Evolutionary conservation across 2,797 vertebrate genomes (phyloP).

Genomic region (Enteromius trimaculatus): DNA sequence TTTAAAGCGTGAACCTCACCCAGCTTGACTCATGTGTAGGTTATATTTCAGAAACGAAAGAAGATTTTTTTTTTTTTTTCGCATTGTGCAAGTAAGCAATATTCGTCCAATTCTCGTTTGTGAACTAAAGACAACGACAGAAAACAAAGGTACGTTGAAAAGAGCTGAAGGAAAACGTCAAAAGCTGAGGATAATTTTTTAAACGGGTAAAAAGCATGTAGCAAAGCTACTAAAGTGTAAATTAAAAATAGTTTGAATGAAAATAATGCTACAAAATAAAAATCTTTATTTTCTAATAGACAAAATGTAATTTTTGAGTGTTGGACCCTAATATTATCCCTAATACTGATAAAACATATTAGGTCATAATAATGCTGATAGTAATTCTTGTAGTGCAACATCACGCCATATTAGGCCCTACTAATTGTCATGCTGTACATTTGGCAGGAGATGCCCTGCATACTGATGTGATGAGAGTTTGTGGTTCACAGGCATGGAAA

Average conservation of each 20-base stretch:
- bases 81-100: background rate
- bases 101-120: background rate
- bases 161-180: no score
- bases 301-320: background rate
- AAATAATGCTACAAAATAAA: background rate
- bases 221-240: background rate
- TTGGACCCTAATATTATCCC: background rate
- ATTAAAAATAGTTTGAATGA: background rate
- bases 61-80: no score
- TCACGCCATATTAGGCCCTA: background rate
- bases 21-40: background rate
- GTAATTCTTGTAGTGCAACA: background rate
- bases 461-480: background rate
- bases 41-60: background rate
- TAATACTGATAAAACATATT: background rate
- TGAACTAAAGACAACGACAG: background rate
- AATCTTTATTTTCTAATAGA: background rate
- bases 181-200: no score
- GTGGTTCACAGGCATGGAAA: slow-evolving; percentile 76
- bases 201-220: no score
- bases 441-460: background rate
- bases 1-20: background rate
- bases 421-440: background rate
- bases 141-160: background rate
- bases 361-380: background rate